Percentiles rank a stretch among this genome's conserved stretches.
Conservation (phyloP, 37 sponge, comb jelly and placozoan species). For the Halichondria panicea region DNA sequence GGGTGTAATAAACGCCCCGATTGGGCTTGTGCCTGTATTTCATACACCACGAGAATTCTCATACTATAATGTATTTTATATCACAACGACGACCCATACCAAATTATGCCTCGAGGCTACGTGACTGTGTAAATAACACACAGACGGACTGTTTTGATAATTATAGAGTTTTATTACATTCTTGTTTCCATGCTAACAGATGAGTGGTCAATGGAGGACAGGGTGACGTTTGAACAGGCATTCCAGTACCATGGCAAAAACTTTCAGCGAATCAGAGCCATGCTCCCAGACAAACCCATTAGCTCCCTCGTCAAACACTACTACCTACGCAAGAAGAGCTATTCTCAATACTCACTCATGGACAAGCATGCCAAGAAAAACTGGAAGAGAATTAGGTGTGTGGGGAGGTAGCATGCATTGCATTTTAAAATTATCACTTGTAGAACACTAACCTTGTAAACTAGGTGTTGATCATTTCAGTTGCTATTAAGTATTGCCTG, state of each 20-base stretch:
- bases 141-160: not conserved
- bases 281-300: constrained; percentile 83
- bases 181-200: constrained; percentile 31
- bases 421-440: too few relatives aligned
- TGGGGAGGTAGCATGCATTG: not conserved
- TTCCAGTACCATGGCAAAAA: constrained; percentile 81
- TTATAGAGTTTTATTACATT: not conserved
- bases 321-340: constrained; percentile 82
- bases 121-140: too few relatives aligned
- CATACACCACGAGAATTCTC: too few relatives aligned
- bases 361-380: constrained; percentile 69
- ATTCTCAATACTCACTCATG: constrained; percentile 59
- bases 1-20: too few relatives aligned
- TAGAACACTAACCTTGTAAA: too few relatives aligned
- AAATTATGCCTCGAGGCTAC: too few relatives aligned
- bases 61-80: too few relatives aligned
- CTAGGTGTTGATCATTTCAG: too few relatives aligned
- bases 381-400: constrained; percentile 35
- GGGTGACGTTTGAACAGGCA: constrained; percentile 85
- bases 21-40: too few relatives aligned
- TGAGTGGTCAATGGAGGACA: constrained; percentile 84
- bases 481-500: too few relatives aligned
- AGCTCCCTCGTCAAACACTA: constrained; percentile 79
- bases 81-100: too few relatives aligned
- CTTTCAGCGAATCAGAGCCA: constrained; percentile 78